Base-by-base conservation (phyloP, 2,888 invertebrate species). In the Stenoptilia bipunctidactyla region DNA sequence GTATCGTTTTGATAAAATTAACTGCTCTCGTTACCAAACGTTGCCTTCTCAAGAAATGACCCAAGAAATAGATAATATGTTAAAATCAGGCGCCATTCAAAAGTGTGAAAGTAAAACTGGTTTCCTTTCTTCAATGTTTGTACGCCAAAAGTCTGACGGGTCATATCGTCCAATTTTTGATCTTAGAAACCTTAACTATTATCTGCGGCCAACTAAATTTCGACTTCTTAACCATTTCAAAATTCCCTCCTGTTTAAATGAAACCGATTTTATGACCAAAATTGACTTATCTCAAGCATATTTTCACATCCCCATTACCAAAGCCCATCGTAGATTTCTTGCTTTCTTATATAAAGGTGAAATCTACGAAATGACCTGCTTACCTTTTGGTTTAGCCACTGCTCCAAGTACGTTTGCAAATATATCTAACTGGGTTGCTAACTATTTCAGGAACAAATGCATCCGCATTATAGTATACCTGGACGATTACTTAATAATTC, bases 401-500 rank as follows among this genome's bases (percentile, higher is more conserved):
- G 51, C 51, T 1, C 50, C 51, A 0, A 27, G 45, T 13, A 37
- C 38, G n/a, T 53, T 51, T 40, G 34, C 50, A 1, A 41, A 41
- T n/a, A 15, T 52, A 0, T 36, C 44, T 30, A 53, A 51, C 36
- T 53, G 50, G 52, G 6, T 51, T 9, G 52, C 49, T 13, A 40
- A 42, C 37, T 15, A 37, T 6, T 41, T 52, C 9, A 27, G 50
- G 37, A 8, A 36, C 9, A 15, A n/a, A 37, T 49, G 47, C 1
- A 42, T 55, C n/a, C 38, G 53, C 15, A 41, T 52, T 0, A 15
- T 54, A 15, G 52, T 53, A 1, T 55, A 50, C 36, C 39, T 51
- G 2, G 47, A 53, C 51, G 49, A 52, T 25, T 48, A 46, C 35
- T 35, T 48, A 6, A 2, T 34, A 13, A 14, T 14, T 14, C 34